Conservation (phyloP, 2,888 invertebrate genomes). For the Bimastos eiseni region DNA sequence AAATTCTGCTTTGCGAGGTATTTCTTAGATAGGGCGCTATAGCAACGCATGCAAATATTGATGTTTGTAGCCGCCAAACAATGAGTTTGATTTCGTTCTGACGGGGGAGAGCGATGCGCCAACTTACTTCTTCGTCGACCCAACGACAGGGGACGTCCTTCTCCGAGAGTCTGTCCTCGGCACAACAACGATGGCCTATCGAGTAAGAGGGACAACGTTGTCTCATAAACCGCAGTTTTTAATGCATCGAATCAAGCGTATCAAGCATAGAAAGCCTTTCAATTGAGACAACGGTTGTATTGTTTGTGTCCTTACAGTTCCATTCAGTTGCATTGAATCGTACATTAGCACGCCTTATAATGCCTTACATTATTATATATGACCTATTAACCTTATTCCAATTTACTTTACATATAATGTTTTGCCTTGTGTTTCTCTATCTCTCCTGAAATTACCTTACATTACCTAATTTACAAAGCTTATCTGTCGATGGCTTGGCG, state of each 20-base stretch:
- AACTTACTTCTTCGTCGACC: conserved; percentile 53
- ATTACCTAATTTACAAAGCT: not conserved
- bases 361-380: not conserved
- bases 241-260: not conserved
- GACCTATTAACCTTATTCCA: not conserved
- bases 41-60: not conserved
- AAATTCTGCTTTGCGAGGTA: not conserved
- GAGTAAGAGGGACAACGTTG: conserved; percentile 39
- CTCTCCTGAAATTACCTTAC: not conserved
- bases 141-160: conserved; percentile 48
- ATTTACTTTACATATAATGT: too few species aligned
- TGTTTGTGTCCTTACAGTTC: not conserved
- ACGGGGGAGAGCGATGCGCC: conserved; percentile 45
- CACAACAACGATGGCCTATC: conserved; percentile 47
- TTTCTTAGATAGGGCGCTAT: not conserved
- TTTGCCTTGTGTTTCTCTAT: too few species aligned
- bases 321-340: not conserved
- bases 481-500: not conserved
- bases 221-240: not conserved
- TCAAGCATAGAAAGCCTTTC: too few species aligned
- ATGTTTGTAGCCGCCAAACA: conserved; percentile 46
- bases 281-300: too few species aligned
- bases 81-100: conserved; percentile 41
- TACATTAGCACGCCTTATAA: not conserved
- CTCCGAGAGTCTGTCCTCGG: conserved; percentile 48